phyloP scores from a whole-genome alignment of 2,113 vertebrate species.

The Anser brachyrhynchus region DNA sequence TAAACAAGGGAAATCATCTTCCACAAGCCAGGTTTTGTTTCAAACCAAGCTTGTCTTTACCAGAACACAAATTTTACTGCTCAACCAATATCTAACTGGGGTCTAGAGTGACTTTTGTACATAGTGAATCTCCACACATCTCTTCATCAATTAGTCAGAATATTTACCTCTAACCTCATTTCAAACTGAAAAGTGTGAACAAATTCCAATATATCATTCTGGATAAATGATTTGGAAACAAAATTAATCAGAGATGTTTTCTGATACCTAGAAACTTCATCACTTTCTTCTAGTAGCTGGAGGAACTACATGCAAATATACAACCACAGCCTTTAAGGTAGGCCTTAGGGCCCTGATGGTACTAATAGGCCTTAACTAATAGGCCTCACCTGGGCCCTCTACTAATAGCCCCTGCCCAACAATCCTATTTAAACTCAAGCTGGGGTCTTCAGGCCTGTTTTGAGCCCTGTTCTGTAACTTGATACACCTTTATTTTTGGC shows the following conservation, averaged over 20 bases:
- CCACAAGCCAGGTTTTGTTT: not conserved
- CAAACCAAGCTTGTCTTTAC: not conserved
- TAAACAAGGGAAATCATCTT: not conserved
- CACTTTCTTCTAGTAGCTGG: not conserved
- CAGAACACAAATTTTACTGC: too few relatives aligned
- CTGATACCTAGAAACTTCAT: not conserved
- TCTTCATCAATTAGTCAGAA: too few relatives aligned
- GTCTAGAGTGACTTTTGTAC: too few relatives aligned
- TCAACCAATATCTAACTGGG: too few relatives aligned
- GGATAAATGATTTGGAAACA: too few relatives aligned
- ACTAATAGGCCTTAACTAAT: not conserved
- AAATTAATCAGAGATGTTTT: too few relatives aligned
- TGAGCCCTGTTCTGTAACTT: accelerated
- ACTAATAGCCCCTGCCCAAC: not conserved
- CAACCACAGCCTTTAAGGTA: not conserved
- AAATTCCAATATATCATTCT: too few relatives aligned
- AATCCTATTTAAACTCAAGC: not conserved
- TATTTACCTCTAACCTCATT: too few relatives aligned
- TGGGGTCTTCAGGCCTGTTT: accelerated
- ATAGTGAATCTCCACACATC: too few relatives aligned
- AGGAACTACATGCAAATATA: not conserved
- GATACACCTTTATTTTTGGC: accelerated
- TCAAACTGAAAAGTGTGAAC: too few relatives aligned
- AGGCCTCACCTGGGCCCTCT: not conserved
- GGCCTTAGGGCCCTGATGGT: not conserved